Conservation (phyloP, 2,113 vertebrate genomes). For the Bufo gargarizans region DNA sequence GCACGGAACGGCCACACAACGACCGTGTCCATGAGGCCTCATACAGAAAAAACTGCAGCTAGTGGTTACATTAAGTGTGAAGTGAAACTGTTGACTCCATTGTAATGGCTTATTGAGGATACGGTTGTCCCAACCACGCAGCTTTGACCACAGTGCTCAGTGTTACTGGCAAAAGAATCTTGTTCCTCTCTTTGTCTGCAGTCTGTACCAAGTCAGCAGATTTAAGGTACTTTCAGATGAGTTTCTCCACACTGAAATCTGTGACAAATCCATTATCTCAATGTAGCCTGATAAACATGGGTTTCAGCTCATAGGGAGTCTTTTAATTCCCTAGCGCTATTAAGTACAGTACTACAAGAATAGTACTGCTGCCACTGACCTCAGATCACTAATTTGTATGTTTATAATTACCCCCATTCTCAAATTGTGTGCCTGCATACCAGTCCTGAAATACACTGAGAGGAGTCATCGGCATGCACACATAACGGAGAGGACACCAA, state of each 20-base stretch:
- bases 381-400: too few species aligned
- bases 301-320: neutral
- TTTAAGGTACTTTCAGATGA: neutral
- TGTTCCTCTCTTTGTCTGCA: neutral
- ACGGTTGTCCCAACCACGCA: neutral
- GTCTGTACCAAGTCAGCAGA: neutral
- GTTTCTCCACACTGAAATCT: neutral
- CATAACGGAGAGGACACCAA: too few species aligned
- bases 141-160: neutral
- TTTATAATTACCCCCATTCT: too few species aligned
- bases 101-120: neutral
- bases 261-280: neutral
- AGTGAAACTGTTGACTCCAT: neutral
- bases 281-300: neutral
- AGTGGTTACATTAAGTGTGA: neutral
- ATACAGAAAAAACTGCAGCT: neutral
- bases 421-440: too few species aligned
- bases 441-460: too few species aligned
- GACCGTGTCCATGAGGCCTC: too few species aligned
- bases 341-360: too few species aligned
- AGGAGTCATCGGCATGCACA: too few species aligned
- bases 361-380: too few species aligned
- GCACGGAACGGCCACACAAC: too few species aligned
- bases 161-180: neutral
- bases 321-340: too few species aligned